A percentile compares a stretch with the other conserved stretches of the same genome.
Conservation (phyloP, 1,140 invertebrate genomes). For the Amyelois transitella region DNA sequence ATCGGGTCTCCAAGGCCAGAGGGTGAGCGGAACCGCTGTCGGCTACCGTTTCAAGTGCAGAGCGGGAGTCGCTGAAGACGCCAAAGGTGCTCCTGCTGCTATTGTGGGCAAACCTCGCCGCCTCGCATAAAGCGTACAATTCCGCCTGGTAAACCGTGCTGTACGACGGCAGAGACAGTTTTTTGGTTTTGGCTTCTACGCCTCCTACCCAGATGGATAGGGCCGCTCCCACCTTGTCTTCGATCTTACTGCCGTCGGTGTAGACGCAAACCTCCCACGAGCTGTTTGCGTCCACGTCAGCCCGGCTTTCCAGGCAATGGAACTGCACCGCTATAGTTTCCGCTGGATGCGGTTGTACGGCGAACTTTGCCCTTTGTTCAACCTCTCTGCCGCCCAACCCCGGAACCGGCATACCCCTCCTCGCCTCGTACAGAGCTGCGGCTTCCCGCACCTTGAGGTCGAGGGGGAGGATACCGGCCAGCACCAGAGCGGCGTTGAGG, state of each 20-base stretch:
- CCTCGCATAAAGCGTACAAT: slow-evolving; percentile 12
- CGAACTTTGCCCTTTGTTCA: neutral
- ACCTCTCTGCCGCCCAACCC: slow-evolving; percentile 9
- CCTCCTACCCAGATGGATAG: slow-evolving; percentile 12
- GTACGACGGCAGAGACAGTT: slow-evolving; percentile 9
- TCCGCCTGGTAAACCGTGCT: slow-evolving; percentile 31
- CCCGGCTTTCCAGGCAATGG: slow-evolving; percentile 1
- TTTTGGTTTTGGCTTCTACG: slow-evolving; percentile 8
- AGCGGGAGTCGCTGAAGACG: slow-evolving; percentile 20
- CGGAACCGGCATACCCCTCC: slow-evolving; percentile 10
- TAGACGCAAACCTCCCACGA: slow-evolving; percentile 5
- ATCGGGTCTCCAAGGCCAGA: neutral
- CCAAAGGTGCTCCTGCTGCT: neutral
- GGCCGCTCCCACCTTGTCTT: slow-evolving; percentile 19
- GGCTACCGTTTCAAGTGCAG: slow-evolving; percentile 16
- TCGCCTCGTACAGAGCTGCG: slow-evolving; percentile 12
- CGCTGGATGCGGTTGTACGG: slow-evolving; percentile 6
- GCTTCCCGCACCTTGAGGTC: slow-evolving; percentile 16
- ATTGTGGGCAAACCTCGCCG: neutral
- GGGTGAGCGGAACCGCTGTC: slow-evolving; percentile 11
- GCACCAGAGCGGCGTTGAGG: slow-evolving; percentile 8
- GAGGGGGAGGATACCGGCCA: slow-evolving; percentile 14
- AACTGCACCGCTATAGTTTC: neutral
- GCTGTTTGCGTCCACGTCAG: neutral
- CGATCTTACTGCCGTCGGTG: slow-evolving; percentile 23